Percentiles rank a stretch among this genome's conserved stretches.
These are phyloP conservation scores for Pampusana beccarii DNA, from an alignment of 2,113 vertebrate genomes.

Conservation along the genomic window DNA sequence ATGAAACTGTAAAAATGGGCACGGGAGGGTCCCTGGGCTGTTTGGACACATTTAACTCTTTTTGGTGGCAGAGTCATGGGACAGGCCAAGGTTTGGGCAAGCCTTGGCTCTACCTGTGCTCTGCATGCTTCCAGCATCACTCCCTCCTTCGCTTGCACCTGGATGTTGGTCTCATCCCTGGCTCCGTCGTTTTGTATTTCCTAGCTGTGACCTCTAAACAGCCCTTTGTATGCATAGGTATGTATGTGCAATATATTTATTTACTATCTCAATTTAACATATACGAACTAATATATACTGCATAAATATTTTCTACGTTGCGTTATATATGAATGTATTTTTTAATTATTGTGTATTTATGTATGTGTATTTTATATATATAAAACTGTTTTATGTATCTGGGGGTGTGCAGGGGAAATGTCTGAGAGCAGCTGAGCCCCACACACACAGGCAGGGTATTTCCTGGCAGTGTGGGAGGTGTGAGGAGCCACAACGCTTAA, in stretches of 20 bases:
- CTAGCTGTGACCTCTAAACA: neutral
- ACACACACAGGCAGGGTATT: neutral
- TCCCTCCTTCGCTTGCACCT: neutral
- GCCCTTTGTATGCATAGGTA: neutral
- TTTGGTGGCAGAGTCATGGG: rapidly evolving
- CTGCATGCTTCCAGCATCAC: neutral
- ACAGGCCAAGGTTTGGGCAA: neutral
- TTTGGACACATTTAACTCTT: neutral
- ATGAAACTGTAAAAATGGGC: neutral
- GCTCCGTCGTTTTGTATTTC: neutral
- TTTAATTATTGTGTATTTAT: neutral
- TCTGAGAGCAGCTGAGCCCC: constrained; percentile 34
- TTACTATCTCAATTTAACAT: neutral
- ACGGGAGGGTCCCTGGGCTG: neutral
- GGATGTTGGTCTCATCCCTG: neutral
- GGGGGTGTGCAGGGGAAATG: neutral
- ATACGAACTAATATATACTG: neutral
- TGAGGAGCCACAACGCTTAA: neutral
- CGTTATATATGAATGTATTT: neutral
- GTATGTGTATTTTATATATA: neutral
- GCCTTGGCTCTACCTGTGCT: neutral
- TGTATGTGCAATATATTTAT: neutral
- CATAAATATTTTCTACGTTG: neutral
- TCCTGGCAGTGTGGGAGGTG: constrained; percentile 12
- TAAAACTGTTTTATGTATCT: neutral